Conservation (phyloP, 2,888 invertebrate genomes). For the Biston stratarius region DNA sequence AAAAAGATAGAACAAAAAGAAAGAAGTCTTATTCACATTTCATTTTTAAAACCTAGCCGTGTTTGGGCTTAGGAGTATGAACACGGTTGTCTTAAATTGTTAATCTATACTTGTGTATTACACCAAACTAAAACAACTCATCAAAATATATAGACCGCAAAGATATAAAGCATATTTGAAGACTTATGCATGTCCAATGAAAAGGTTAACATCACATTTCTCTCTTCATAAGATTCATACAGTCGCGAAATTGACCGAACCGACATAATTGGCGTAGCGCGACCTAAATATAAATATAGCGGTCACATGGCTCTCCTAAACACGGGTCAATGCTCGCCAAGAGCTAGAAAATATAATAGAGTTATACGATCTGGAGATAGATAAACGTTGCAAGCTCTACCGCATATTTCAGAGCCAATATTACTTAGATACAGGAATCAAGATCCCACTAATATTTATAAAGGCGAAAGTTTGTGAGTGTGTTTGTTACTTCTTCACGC, state of each 20-base stretch:
- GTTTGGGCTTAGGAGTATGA: too few relatives aligned
- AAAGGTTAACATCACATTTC: background rate
- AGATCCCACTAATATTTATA: too few relatives aligned
- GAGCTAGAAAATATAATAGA: background rate
- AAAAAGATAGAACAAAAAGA: too few relatives aligned
- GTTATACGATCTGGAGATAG: background rate
- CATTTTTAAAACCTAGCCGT: too few relatives aligned
- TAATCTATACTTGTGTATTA: too few relatives aligned
- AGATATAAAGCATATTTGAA: too few relatives aligned
- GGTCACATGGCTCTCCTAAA: background rate
- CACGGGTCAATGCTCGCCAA: background rate
- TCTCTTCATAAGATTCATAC: background rate
- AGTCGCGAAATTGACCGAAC: background rate
- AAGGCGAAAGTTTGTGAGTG: too few relatives aligned
- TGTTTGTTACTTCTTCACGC: too few relatives aligned
- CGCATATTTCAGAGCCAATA: background rate
- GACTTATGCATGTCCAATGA: background rate
- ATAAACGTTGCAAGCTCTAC: background rate
- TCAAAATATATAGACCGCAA: conserved; percentile 14
- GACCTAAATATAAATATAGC: conserved; percentile 33
- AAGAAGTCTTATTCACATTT: too few relatives aligned
- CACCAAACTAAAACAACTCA: too few relatives aligned
- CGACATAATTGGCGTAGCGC: background rate
- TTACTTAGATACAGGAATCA: too few relatives aligned
- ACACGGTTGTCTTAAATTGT: too few relatives aligned